Evolutionary conservation across 2,888 invertebrate species (phyloP).

Genomic region (Balanococcus diminutus): DNA sequence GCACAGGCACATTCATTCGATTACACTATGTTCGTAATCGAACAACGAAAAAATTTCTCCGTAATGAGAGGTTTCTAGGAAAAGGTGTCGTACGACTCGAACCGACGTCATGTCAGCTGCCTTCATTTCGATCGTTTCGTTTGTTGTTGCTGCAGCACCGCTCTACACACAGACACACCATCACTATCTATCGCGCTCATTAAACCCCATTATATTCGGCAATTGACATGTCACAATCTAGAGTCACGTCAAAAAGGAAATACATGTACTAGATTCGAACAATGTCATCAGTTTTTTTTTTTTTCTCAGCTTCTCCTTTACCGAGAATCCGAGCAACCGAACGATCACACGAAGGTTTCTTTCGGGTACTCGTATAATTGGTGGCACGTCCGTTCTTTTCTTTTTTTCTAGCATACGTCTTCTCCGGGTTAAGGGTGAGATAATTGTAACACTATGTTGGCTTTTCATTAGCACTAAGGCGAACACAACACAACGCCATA

Average conservation of each 20-base stretch:
- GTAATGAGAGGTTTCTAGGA: conserved; percentile 45
- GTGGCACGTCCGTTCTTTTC: neutral
- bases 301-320: neutral
- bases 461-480: neutral
- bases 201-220: conserved; percentile 35
- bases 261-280: conserved; percentile 38
- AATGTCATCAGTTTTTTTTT: neutral
- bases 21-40: conserved; percentile 16
- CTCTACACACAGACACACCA: neutral
- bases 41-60: conserved; percentile 36
- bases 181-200: neutral
- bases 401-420: neutral
- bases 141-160: neutral
- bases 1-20: neutral
- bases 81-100: neutral
- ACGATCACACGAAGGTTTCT: neutral
- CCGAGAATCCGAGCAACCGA: neutral
- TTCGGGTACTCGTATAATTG: neutral
- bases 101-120: no score
- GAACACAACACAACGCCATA: neutral
- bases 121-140: no score
- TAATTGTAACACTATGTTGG: neutral
- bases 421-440: neutral
- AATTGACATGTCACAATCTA: conserved; percentile 34
- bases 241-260: conserved; percentile 48